A percentile compares a stretch with the other conserved stretches of the same genome.
Evolutionary conservation across 2,113 vertebrate genomes (phyloP).

Genomic region (Stercorarius parasiticus): DNA sequence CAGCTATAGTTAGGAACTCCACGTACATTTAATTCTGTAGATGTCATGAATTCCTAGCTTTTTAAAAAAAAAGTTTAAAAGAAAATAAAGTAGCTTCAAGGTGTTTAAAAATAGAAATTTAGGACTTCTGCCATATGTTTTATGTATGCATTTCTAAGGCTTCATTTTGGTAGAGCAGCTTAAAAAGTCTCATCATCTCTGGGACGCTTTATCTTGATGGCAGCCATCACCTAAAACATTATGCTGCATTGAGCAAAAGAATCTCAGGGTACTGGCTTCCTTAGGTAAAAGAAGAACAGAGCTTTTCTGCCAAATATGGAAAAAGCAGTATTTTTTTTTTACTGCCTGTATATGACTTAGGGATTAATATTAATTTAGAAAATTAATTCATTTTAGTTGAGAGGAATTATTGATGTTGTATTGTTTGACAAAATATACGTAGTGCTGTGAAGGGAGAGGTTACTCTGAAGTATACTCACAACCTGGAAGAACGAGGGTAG

Average conservation of each 20-base stretch:
- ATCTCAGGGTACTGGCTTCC: background rate
- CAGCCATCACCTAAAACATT: background rate
- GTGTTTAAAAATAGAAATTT: background rate
- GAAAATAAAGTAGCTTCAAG: background rate
- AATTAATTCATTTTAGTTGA: background rate
- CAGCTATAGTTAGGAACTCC: background rate
- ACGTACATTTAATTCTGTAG: background rate
- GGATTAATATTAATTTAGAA: background rate
- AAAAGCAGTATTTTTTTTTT: background rate
- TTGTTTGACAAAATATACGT: background rate
- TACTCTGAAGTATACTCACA: background rate
- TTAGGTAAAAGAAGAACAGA: background rate
- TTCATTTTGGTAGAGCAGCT: background rate
- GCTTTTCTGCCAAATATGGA: background rate
- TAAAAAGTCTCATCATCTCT: background rate
- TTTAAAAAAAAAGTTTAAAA: background rate
- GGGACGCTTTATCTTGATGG: background rate
- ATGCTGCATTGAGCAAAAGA: background rate
- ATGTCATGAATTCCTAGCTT: background rate
- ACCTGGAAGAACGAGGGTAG: rapidly evolving
- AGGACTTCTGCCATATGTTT: background rate
- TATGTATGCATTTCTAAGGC: background rate
- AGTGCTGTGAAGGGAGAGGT: background rate
- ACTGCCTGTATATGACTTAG: background rate
- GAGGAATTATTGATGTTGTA: background rate